Evolutionary conservation across 2,888 invertebrate genomes (phyloP), one percentile per base, ranked within the genome.

Genomic region (Drosophila nr. perissopoda): DNA sequence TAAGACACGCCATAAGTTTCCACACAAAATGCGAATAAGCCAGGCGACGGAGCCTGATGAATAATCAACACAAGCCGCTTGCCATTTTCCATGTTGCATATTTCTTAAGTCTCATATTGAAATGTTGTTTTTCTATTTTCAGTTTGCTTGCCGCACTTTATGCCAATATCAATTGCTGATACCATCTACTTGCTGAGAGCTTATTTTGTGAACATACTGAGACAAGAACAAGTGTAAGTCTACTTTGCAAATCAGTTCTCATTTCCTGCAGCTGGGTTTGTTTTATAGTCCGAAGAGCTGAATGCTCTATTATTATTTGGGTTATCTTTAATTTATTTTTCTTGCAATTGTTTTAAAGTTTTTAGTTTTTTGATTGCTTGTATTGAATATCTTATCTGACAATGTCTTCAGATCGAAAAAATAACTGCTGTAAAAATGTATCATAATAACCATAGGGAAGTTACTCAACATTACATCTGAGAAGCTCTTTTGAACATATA

Each of bases 21-120:
- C 29, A 6, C 49, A 52, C 58, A 70, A 78, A 79, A 79, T 83
- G 73, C 67, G 71, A 71, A 83, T 83, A 79, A 69, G 76, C 53
- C 51, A 59, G 27, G 40, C 36, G 31, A 16, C 29, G 21, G 70
- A 61, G 21, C 36, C 71, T 67, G 48, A 54, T 56, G 51, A 57
- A 74, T 57, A 34, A 33, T n/a, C 25, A 61, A 34, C 34, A 49
- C 38, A 71, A 75, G 56, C 65, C 59, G 52, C 31, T 67, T 71
- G 48, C 51, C 61, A 62, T 71, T 75, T 67, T 56, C 58, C 51
- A 34, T 54, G 42, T 52, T 60, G 42, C 29, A 42, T 46, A 46
- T 40, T 56, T 53, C 53, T 33, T 38, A 33, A 65, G 51, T 57
- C 67, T 58, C 7, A 69, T 72, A 74, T 81, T 76, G 53, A 79